Conservation (phyloP, 2,113 vertebrate species). For the Zosterops lateralis region DNA sequence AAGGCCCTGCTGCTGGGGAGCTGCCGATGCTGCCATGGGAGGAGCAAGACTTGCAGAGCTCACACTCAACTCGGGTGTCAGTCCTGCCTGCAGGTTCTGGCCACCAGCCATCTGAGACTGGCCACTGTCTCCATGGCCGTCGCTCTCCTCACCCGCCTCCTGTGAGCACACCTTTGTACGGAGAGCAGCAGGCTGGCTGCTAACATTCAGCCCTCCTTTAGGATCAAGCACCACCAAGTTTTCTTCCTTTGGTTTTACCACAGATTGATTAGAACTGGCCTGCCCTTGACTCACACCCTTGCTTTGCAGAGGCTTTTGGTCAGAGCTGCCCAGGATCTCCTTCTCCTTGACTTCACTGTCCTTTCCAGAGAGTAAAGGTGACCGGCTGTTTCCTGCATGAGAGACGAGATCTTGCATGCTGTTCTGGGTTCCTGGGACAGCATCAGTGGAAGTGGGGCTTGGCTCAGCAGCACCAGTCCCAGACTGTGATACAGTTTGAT, state of each 20-base stretch:
- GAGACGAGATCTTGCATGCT: background rate
- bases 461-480: background rate
- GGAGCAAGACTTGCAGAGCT: slow-evolving; percentile 28
- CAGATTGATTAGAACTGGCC: background rate
- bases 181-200: background rate
- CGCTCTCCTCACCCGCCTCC: background rate
- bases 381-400: background rate
- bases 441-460: background rate
- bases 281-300: background rate
- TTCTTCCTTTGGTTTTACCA: slow-evolving; percentile 35
- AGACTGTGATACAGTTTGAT: slow-evolving; percentile 11
- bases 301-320: slow-evolving; percentile 6
- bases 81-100: slow-evolving; percentile 43
- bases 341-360: background rate
- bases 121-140: background rate
- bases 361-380: background rate
- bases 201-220: background rate
- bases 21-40: background rate
- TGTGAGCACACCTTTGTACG: rapidly evolving
- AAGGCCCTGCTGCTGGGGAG: slow-evolving; percentile 19
- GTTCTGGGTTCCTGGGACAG: background rate
- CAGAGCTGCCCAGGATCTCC: background rate
- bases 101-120: background rate
- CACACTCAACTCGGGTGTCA: background rate
- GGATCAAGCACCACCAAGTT: slow-evolving; percentile 10